A percentile compares a stretch with the other conserved stretches of the same genome.
Evolutionary conservation across 2,888 invertebrate genomes (phyloP).

Genomic region (Plagodis dolabraria): DNA sequence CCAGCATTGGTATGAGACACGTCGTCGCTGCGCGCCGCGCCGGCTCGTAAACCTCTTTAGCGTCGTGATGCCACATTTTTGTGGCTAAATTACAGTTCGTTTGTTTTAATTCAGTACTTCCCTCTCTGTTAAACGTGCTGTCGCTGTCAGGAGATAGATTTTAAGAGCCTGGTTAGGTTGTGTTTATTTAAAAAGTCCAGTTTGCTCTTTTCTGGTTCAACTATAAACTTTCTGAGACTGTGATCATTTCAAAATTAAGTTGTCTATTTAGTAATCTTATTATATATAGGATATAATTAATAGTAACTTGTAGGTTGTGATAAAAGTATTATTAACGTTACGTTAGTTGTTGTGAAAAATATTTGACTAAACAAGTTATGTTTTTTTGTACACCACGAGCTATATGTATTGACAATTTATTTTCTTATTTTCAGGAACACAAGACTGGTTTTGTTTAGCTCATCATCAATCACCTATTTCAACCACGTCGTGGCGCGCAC

Average conservation of each 20-base stretch:
- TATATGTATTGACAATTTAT: conserved; percentile 4
- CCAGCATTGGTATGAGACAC: conserved; percentile 1
- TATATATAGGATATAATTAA: too few species aligned
- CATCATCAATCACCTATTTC: conserved; percentile 14
- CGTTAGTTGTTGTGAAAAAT: too few species aligned
- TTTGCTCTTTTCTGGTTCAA: neutral
- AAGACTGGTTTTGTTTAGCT: conserved; percentile 13
- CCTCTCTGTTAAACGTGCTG: conserved; percentile 2
- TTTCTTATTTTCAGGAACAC: conserved; percentile 17
- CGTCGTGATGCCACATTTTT: conserved; percentile 36
- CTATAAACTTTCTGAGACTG: too few species aligned
- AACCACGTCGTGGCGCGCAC: conserved; percentile 30
- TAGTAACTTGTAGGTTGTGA: too few species aligned
- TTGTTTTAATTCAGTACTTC: conserved; percentile 28
- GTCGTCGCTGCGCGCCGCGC: conserved; percentile 13
- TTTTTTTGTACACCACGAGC: neutral
- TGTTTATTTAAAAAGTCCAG: neutral
- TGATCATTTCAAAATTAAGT: too few species aligned
- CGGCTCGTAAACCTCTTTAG: conserved; percentile 32
- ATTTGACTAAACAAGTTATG: neutral
- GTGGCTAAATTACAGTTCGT: conserved; percentile 36
- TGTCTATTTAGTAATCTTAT: too few species aligned
- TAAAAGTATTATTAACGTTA: too few species aligned
- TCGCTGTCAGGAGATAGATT: conserved; percentile 12
- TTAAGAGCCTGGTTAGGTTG: neutral